Percentiles rank a stretch among this genome's conserved stretches.
Evolutionary conservation across 2,113 vertebrate genomes (phyloP).

Genomic region (Cryptomyrus ogoouensis): DNA sequence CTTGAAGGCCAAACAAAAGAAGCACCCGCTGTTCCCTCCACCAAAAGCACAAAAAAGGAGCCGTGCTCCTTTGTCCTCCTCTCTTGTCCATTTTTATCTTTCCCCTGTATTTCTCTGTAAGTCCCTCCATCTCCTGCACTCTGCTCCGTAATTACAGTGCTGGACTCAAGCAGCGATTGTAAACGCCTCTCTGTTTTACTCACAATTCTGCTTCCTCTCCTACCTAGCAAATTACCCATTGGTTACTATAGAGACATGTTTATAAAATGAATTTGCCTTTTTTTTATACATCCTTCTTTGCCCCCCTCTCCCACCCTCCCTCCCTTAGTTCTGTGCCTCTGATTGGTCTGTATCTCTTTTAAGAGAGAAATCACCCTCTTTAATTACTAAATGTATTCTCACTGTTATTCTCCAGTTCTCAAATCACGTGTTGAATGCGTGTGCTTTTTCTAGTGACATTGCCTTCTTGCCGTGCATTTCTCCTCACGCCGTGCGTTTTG

Average conservation of each 20-base stretch:
- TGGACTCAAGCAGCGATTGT: conserved; percentile 68
- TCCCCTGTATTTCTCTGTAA: conserved; percentile 35
- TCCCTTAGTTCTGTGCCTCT: conserved; percentile 6
- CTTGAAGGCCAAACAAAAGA: neutral
- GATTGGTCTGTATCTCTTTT: neutral
- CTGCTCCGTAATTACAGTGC: conserved; percentile 65
- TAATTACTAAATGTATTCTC: neutral
- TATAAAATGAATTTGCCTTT: conserved; percentile 55
- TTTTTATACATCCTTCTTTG: conserved; percentile 23
- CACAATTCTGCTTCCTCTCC: conserved; percentile 30
- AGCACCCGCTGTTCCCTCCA: neutral
- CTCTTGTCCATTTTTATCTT: conserved; percentile 31
- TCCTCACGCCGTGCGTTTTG: too few species aligned
- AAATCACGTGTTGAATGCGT: neutral
- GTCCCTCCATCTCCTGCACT: conserved; percentile 37
- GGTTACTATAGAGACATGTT: conserved; percentile 70
- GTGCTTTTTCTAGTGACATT: neutral
- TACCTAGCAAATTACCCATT: conserved; percentile 58
- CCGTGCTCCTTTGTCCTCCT: neutral
- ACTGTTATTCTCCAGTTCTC: neutral
- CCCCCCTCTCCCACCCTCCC: neutral
- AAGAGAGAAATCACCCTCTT: neutral
- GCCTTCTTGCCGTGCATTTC: neutral
- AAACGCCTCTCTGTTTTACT: conserved; percentile 63
- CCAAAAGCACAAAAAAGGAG: neutral